Base-by-base conservation (phyloP, 2,888 invertebrate genomes). In the Clistopyga incitator region DNA sequence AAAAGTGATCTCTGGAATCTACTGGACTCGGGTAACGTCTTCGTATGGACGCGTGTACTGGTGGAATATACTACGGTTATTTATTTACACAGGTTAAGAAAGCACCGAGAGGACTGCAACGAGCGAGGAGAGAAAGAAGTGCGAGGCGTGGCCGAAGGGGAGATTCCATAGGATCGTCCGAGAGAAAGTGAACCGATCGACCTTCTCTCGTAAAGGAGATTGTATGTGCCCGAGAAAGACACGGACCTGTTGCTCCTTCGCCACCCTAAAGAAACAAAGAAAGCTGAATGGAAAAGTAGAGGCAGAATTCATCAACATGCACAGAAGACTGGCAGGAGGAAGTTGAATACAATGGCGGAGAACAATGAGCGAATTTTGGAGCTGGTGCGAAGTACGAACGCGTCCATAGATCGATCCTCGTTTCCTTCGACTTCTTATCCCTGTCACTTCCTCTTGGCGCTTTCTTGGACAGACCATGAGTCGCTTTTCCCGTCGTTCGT, bases 181-280 rank as follows among this genome's bases (percentile, higher is more conserved):
- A 86, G 91, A 90, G 92, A 92, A 92, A 92, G 92, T 90, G 87
- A 89, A 88, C 84, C 86, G 84, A 87, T 88, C 82, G 86, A 82
- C 84, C 84, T 86, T 87, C 84, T 87, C 86, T 79, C 76, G 71
- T 18, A 75, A 68, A 83, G 68, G 71, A 79, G 68, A 82, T 81
- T 74, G 81, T 54, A 11, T 71, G 34, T 18, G 18, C n/a, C 25
- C 8, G 59, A n/a, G 71, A 84, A 34, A 68, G 61, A 50, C 38
- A 18, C 45, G 61, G 59, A 45, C 45, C 61, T 23, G 77, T 54
- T 56, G 20, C 45, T 56, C 64, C 29, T 47, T 59, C 23, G 42
- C 47, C 64, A 18, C 38, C 25, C 59, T 23, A 23, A 25, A 11
- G 56, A 25, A 59, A 47, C n/a, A 45, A 47, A 59, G 54, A 15